Conservation (phyloP, 2,888 invertebrate genomes). For the Ypsolopha sequella region DNA sequence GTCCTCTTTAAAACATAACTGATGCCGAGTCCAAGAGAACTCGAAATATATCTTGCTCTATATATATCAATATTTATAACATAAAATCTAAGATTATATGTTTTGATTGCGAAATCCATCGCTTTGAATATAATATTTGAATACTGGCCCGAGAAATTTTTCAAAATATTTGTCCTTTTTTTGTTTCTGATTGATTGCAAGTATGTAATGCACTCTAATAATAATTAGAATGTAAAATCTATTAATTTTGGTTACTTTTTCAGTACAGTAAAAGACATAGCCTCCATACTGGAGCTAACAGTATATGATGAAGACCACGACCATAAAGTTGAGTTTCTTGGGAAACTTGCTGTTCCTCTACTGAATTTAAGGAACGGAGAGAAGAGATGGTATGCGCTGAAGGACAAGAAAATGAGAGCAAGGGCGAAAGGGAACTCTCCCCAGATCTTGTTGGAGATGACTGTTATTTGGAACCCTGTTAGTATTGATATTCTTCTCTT, state of each 20-base stretch:
- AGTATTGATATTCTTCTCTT: slow-evolving; percentile 23
- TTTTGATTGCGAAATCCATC: no score
- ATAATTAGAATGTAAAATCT: no score
- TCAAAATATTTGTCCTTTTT: no score
- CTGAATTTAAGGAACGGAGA: slow-evolving; percentile 89
- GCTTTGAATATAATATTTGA: no score
- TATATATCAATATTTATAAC: no score
- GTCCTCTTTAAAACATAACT: no score
- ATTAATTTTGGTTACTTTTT: slow-evolving; percentile 18
- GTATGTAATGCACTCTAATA: no score
- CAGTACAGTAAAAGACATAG: slow-evolving; percentile 95
- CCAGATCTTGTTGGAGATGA: slow-evolving; percentile 91
- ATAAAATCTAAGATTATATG: no score
- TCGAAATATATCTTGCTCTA: no score
- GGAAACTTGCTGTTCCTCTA: slow-evolving; percentile 90
- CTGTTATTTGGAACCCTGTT: slow-evolving; percentile 92
- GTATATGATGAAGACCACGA: slow-evolving; percentile 98
- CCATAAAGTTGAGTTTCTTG: slow-evolving; percentile 97
- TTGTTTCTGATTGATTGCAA: no score
- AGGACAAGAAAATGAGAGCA: slow-evolving; percentile 92
- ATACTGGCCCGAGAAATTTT: no score
- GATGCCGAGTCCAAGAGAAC: no score
- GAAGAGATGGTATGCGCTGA: slow-evolving; percentile 95
- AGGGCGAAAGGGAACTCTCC: slow-evolving; percentile 94
- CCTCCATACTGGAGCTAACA: slow-evolving; percentile 93